Percentiles rank a stretch among this genome's conserved stretches.
phyloP scores from a whole-genome alignment of 2,888 invertebrate genomes.

The Eupithecia centaureata region DNA sequence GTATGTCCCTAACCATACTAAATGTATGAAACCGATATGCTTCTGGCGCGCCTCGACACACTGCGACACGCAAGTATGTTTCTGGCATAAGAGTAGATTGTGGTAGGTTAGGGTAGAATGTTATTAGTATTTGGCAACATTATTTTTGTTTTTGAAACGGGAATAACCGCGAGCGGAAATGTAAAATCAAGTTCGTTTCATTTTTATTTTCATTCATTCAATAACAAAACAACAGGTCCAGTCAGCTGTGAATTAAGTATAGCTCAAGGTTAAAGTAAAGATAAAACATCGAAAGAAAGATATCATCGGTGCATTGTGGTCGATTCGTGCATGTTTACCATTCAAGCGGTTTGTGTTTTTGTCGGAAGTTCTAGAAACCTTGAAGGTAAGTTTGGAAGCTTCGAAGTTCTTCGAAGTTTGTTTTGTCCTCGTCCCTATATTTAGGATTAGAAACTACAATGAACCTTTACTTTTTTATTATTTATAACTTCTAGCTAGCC shows the following conservation, averaged over 20 bases:
- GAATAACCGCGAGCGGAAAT: slow-evolving; percentile 13
- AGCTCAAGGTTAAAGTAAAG: no score
- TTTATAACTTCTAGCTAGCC: no score
- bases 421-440: neutral
- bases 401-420: neutral
- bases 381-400: neutral
- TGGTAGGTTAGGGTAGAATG: neutral
- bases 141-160: slow-evolving; percentile 6
- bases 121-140: slow-evolving; percentile 3
- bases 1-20: no score
- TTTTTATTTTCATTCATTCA: neutral
- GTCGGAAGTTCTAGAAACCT: neutral
- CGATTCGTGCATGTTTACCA: neutral
- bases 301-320: neutral
- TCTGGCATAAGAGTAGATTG: no score
- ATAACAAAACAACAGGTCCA: neutral
- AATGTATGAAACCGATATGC: no score
- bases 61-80: no score
- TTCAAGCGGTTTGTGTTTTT: slow-evolving; percentile 3
- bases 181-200: neutral
- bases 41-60: no score
- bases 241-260: neutral
- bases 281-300: no score
- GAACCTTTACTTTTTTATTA: neutral
- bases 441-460: no score